phyloP scores from a whole-genome alignment of 2,888 invertebrate genomes.

The Cryptus viduatorius region DNA sequence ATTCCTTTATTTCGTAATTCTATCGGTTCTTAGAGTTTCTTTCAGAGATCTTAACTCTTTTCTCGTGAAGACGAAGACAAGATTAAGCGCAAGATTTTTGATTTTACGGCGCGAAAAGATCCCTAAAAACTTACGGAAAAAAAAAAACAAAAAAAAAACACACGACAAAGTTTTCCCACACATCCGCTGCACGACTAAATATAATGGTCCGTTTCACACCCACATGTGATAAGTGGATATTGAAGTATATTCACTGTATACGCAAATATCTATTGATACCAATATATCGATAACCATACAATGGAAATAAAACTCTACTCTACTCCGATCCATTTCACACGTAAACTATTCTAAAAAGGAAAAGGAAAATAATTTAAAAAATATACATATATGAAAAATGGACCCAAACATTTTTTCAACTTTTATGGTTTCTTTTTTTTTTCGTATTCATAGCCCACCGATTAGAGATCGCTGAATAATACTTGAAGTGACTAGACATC shows the following conservation, averaged over 20 bases:
- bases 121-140: too few species aligned
- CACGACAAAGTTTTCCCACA: not conserved
- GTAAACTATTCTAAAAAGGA: slow-evolving; percentile 25
- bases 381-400: slow-evolving; percentile 61
- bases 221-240: too few species aligned
- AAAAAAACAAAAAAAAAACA: too few species aligned
- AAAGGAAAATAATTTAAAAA: slow-evolving; percentile 49
- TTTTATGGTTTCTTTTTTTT: slow-evolving; percentile 45
- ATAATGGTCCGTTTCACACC: not conserved
- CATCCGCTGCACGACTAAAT: slow-evolving; percentile 51
- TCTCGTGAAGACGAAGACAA: not conserved
- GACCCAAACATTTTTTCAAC: slow-evolving; percentile 42
- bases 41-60: slow-evolving; percentile 18
- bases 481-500: slow-evolving; percentile 82
- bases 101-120: too few species aligned
- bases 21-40: not conserved
- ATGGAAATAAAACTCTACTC: not conserved
- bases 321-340: not conserved
- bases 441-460: slow-evolving; percentile 37
- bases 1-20: not conserved
- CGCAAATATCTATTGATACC: too few species aligned
- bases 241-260: too few species aligned
- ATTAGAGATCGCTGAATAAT: slow-evolving; percentile 71
- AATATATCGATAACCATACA: not conserved
- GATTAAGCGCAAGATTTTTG: too few species aligned